Evolutionary conservation across 2,888 invertebrate species (phyloP).

Genomic region (Amphimallon solstitiale): DNA sequence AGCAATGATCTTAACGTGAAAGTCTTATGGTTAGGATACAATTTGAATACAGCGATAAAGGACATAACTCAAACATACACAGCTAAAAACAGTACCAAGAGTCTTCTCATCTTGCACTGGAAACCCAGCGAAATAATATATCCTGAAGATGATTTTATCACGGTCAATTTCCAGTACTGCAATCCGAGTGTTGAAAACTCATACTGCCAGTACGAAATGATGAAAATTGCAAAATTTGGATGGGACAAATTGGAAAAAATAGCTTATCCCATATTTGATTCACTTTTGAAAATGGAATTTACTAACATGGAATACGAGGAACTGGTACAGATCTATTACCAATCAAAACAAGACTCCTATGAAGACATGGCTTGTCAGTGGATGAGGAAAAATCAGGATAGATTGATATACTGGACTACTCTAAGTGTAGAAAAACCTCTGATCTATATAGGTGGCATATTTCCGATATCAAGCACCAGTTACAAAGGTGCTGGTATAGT

Average conservation of each 20-base stretch:
- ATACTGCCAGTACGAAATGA: constrained; percentile 74
- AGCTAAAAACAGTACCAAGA: constrained; percentile 52
- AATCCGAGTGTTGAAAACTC: constrained; percentile 58
- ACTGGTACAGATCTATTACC: constrained; percentile 61
- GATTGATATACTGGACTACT: constrained; percentile 37
- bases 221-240: constrained; percentile 74
- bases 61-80: constrained; percentile 58
- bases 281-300: constrained; percentile 66
- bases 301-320: constrained; percentile 65
- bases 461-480: constrained; percentile 72
- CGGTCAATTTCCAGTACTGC: constrained; percentile 74
- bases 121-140: constrained; percentile 72
- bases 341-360: constrained; percentile 21
- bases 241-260: constrained; percentile 68
- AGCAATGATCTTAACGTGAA: constrained; percentile 70
- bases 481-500: constrained; percentile 71
- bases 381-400: constrained; percentile 65
- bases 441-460: constrained; percentile 75
- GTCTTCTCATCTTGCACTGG: constrained; percentile 73
- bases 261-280: constrained; percentile 66
- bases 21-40: constrained; percentile 75
- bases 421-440: background rate
- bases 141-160: constrained; percentile 63
- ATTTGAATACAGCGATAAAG: constrained; percentile 63
- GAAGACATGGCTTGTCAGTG: constrained; percentile 73